These are phyloP conservation scores for Trogon melanurus DNA, from an alignment of 2,113 vertebrate genomes.

Conservation along the genomic window DNA sequence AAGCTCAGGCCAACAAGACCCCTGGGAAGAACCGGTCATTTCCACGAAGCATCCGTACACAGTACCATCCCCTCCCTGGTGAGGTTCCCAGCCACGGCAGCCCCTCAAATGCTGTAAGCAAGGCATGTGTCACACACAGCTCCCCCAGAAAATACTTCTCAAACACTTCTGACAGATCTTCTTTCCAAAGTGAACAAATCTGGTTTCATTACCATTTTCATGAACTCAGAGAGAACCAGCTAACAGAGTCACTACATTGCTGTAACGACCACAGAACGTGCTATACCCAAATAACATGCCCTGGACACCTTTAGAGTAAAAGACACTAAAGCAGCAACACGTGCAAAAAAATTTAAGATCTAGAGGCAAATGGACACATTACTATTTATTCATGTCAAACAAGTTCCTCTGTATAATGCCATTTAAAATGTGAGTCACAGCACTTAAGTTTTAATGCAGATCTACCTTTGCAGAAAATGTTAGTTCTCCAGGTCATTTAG, in stretches of 20 bases:
- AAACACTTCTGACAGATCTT: not conserved
- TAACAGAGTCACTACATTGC: not conserved
- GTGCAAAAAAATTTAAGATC: not conserved
- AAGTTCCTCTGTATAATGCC: not conserved
- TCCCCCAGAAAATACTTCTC: not conserved
- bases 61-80: not conserved
- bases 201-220: not conserved
- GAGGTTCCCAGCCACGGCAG: not conserved
- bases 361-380: not conserved
- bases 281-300: not conserved
- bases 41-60: not conserved
- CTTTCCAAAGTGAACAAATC: not conserved
- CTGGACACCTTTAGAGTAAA: not conserved
- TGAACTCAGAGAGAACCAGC: not conserved
- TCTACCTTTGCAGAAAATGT: not conserved
- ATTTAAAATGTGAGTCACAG: not conserved
- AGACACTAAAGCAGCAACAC: not conserved
- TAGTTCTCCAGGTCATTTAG: not conserved
- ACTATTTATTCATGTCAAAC: not conserved
- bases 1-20: not conserved
- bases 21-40: not conserved
- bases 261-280: not conserved
- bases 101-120: not conserved
- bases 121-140: not conserved
- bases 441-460: not conserved